A percentile compares a stretch with the other conserved stretches of the same genome.
phyloP scores from a whole-genome alignment of 2,797 vertebrate species.

The Sparus aurata region DNA sequence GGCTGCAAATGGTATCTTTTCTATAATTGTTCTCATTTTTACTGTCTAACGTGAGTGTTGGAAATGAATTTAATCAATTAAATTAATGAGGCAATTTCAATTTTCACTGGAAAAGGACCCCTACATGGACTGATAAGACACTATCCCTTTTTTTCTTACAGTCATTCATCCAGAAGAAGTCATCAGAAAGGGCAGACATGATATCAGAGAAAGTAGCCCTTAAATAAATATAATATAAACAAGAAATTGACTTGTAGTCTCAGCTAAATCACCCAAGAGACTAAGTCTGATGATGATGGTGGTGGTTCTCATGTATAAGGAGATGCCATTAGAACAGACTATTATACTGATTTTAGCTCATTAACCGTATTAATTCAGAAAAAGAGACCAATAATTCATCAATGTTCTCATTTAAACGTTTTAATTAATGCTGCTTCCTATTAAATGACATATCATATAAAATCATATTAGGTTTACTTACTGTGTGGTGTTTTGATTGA shows the following conservation, averaged over 20 bases:
- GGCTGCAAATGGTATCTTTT: slow-evolving; percentile 14
- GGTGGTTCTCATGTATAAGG: no score
- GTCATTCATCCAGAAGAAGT: not conserved
- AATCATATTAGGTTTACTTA: slow-evolving; percentile 12
- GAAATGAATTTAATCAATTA: not conserved
- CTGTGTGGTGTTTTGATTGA: slow-evolving; percentile 4
- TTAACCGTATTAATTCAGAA: not conserved
- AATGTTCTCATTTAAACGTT: not conserved
- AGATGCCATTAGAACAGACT: not conserved
- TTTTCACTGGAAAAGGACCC: not conserved
- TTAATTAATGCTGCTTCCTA: not conserved
- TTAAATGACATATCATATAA: not conserved
- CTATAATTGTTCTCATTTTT: slow-evolving; percentile 3
- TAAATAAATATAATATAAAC: no score
- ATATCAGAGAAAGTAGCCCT: not conserved
- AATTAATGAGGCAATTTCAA: not conserved
- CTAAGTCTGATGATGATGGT: no score
- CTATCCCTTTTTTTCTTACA: not conserved
- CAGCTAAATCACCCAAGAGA: not conserved
- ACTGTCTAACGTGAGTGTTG: not conserved
- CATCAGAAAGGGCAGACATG: not conserved
- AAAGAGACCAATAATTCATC: slow-evolving; percentile 1
- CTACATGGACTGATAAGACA: no score
- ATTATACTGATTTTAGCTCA: not conserved
- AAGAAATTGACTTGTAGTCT: no score